Conservation (phyloP, 1,140 invertebrate species). For the Drosophila obscura region DNA sequence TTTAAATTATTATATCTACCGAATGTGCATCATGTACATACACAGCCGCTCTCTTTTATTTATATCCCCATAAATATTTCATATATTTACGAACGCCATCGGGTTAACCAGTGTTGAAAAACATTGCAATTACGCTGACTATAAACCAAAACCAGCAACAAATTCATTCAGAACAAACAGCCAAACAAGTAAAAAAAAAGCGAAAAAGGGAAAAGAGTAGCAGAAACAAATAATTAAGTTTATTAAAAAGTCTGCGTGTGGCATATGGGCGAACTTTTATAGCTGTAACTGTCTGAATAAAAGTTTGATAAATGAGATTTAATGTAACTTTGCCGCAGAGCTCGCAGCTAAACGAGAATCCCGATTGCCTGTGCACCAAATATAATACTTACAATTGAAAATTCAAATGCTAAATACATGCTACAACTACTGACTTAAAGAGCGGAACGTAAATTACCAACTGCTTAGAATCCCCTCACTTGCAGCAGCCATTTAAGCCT, state of each 20-base stretch:
- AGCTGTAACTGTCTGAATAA: constrained; percentile 63
- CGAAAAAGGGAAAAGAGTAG: constrained; percentile 3
- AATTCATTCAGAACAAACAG: constrained; percentile 30
- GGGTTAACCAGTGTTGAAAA: constrained; percentile 78
- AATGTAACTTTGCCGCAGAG: constrained; percentile 9
- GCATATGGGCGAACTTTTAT: constrained; percentile 65
- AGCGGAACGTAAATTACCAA: constrained; percentile 3
- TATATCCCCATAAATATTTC: constrained; percentile 68
- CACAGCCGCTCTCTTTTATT: constrained; percentile 37
- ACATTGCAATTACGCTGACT: constrained; percentile 68
- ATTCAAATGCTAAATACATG: not conserved
- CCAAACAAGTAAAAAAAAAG: constrained; percentile 15
- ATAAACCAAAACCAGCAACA: constrained; percentile 56
- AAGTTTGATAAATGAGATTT: constrained; percentile 71
- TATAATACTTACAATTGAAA: too few species aligned
- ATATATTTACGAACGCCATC: constrained; percentile 72
- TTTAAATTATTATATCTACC: constrained; percentile 71
- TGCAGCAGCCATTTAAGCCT: too few species aligned
- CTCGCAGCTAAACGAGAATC: too few species aligned
- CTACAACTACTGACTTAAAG: constrained; percentile 21
- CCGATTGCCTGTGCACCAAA: too few species aligned
- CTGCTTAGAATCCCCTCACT: too few species aligned
- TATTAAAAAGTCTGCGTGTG: constrained; percentile 77
- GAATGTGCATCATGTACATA: constrained; percentile 43
- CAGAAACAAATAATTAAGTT: constrained; percentile 46